Percentiles rank a stretch among this genome's conserved stretches.
Conservation (phyloP, 2,113 vertebrate species). For the Zosterops lateralis region DNA sequence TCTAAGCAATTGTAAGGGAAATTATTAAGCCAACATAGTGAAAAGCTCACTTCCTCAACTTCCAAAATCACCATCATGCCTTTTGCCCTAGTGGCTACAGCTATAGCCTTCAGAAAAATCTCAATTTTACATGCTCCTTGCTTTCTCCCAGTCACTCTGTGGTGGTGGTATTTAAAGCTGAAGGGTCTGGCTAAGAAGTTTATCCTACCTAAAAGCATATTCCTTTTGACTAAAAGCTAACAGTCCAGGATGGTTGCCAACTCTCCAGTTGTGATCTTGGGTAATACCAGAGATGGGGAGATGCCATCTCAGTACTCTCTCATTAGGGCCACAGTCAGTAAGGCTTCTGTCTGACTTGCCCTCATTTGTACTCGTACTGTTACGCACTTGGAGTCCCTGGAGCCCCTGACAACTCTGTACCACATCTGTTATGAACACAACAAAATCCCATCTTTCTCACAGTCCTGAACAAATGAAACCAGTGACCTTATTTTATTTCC, state of each 20-base stretch:
- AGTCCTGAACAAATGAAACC: background rate
- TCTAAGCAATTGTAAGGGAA: background rate
- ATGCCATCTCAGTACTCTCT: rapidly evolving
- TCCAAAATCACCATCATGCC: rapidly evolving
- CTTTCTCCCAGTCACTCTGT: background rate
- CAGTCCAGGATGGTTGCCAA: rapidly evolving
- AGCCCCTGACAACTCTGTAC: background rate
- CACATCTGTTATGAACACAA: background rate
- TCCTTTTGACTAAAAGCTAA: background rate
- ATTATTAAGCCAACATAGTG: background rate
- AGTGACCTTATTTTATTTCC: background rate
- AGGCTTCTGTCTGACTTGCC: background rate
- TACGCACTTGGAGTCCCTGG: rapidly evolving
- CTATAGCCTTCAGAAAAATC: background rate
- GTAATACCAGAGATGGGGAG: background rate
- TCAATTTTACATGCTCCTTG: background rate
- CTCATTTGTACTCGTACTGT: rapidly evolving
- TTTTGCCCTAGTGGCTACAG: background rate
- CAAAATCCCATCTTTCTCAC: background rate
- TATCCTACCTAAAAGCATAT: background rate
- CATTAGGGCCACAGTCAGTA: background rate
- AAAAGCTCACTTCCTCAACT: background rate
- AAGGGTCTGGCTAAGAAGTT: background rate
- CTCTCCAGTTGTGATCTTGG: background rate
- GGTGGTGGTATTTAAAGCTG: background rate